Evolutionary conservation across 1,140 invertebrate species (phyloP).

Genomic region (Uloborus diversus): DNA sequence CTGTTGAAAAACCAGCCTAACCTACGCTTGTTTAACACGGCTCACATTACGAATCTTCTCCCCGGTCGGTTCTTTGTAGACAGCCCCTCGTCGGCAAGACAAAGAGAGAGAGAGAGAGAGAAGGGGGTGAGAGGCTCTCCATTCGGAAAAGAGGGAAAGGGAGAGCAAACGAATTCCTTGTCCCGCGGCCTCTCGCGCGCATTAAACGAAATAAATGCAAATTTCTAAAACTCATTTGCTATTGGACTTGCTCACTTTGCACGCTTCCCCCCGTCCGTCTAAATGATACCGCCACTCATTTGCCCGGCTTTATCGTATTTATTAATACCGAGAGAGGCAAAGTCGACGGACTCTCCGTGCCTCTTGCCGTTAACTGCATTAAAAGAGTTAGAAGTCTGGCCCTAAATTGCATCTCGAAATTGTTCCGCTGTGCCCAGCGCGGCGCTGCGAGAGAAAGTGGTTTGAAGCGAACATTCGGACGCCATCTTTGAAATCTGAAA

Average conservation of each 20-base stretch:
- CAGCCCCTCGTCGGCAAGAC: constrained; percentile 32
- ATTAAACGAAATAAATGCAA: constrained; percentile 54
- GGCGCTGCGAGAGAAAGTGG: too few relatives aligned
- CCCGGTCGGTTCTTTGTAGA: constrained; percentile 20
- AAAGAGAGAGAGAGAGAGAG: constrained; percentile 11
- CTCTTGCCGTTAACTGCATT: constrained; percentile 42
- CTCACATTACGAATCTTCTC: too few relatives aligned
- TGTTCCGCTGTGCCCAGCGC: constrained; percentile 28
- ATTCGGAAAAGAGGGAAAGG: too few relatives aligned
- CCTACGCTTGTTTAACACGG: too few relatives aligned
- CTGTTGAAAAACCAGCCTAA: too few relatives aligned
- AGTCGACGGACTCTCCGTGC: background rate
- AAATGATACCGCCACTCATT: constrained; percentile 51
- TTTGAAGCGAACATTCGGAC: too few relatives aligned
- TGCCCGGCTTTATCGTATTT: constrained; percentile 52
- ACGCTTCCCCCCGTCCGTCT: constrained; percentile 9
- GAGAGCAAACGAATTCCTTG: constrained; percentile 40
- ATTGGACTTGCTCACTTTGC: constrained; percentile 47
- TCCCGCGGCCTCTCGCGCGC: constrained; percentile 43
- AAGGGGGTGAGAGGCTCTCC: too few relatives aligned
- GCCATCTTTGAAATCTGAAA: too few relatives aligned
- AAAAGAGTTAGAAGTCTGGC: constrained; percentile 47
- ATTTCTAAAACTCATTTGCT: constrained; percentile 53
- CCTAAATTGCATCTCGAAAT: constrained; percentile 51
- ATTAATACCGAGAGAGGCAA: constrained; percentile 35